These are phyloP conservation scores for Halcyon senegalensis DNA, from an alignment of 2,113 vertebrate genomes.

Conservation along the genomic window DNA sequence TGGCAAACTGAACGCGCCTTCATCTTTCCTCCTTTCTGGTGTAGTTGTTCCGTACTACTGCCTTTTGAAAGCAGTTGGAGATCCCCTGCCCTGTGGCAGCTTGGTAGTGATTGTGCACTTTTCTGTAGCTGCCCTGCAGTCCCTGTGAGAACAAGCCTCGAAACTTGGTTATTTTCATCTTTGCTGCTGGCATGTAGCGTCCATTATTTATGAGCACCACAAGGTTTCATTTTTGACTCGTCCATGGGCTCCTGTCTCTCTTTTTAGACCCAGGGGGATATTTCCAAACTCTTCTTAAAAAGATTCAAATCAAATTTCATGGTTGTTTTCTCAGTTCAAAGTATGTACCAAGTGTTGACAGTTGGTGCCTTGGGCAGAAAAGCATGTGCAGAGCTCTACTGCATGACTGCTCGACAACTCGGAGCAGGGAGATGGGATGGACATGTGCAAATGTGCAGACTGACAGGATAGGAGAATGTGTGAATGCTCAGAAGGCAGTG, in stretches of 20 bases:
- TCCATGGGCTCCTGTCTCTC: not conserved
- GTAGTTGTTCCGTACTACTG: not conserved
- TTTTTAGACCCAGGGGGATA: not conserved
- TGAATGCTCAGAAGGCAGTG: not conserved
- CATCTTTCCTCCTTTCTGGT: not conserved
- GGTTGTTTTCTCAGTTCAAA: conserved; percentile 45
- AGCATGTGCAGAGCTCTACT: not conserved
- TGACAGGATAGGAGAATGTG: not conserved
- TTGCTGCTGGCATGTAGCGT: not conserved
- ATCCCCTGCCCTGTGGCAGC: not conserved
- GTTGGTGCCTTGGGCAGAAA: conserved; percentile 59
- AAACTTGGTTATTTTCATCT: not conserved
- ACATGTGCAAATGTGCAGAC: not conserved
- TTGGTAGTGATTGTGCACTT: not conserved
- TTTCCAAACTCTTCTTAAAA: conserved; percentile 18
- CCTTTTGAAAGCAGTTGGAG: not conserved
- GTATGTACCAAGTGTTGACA: conserved; percentile 43
- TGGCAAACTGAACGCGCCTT: not conserved
- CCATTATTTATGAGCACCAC: conserved; percentile 12
- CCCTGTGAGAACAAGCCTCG: not conserved
- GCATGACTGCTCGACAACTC: not conserved
- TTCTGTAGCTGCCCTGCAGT: not conserved
- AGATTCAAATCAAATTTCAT: conserved; percentile 31
- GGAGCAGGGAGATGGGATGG: not conserved
- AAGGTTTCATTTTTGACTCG: not conserved